Evolutionary conservation across 2,888 invertebrate genomes (phyloP).

Genomic region (Leptopilina myrica): DNA sequence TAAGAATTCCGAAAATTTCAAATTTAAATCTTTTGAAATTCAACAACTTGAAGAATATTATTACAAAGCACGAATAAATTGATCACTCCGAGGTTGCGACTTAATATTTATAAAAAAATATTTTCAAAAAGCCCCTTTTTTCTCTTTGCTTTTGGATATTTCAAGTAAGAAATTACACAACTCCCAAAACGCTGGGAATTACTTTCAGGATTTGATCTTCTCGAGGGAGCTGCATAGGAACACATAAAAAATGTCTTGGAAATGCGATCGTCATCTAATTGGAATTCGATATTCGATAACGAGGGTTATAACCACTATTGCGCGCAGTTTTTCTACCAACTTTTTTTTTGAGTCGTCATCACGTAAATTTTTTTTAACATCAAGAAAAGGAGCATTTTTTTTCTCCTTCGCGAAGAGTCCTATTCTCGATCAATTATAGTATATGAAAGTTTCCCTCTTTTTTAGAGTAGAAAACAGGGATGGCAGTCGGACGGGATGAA

Average conservation of each 20-base stretch:
- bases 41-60: no score
- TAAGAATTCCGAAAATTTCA: no score
- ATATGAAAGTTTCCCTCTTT: slow-evolving; percentile 14
- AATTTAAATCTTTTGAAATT: no score
- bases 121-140: no score
- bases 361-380: slow-evolving; percentile 40
- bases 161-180: slow-evolving; percentile 48
- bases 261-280: slow-evolving; percentile 75
- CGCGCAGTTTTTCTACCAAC: slow-evolving; percentile 59
- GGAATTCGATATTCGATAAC: slow-evolving; percentile 74
- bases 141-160: no score
- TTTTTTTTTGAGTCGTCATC: slow-evolving; percentile 37
- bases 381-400: slow-evolving; percentile 38
- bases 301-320: slow-evolving; percentile 69
- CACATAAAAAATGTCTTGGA: slow-evolving; percentile 65
- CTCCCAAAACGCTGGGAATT: slow-evolving; percentile 71
- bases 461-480: slow-evolving; percentile 42
- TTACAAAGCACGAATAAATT: no score
- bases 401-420: neutral
- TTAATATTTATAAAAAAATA: no score
- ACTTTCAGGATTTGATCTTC: slow-evolving; percentile 69
- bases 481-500: slow-evolving; percentile 64
- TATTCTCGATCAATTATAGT: slow-evolving; percentile 41
- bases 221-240: slow-evolving; percentile 60
- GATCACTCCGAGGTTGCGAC: no score